Evolutionary conservation across 2,797 vertebrate genomes (phyloP), one percentile per base, ranked within the genome.

Genomic region (Nannoperca obscura): DNA sequence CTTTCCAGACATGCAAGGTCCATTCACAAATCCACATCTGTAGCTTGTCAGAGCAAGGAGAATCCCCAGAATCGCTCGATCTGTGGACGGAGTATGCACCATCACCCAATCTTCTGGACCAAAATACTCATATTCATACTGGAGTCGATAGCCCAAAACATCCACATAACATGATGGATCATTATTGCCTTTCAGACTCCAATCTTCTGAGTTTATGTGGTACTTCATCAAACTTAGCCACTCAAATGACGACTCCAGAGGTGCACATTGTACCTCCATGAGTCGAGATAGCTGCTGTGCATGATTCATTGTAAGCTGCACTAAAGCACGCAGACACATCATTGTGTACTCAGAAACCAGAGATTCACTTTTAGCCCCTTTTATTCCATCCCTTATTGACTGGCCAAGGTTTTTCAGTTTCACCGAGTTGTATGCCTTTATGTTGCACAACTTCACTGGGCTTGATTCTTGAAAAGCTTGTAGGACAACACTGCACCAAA

Each of bases 151-250:
- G 24, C 90, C 91, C 12, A 97, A 87, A 64, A 96, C 84, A n/a
- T 97, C 94, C 7, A 96, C 80, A 71, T 91, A 93, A 79, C 96
- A 96, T 34, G 70, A 24, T 71, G 72, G 13, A 13, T 74, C 58
- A 54, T 81, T 34, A 7, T 7, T 63, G 58, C 15, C 32, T 36
- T 63, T 76, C 38, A 67, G 20, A 76, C 7, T 76, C 14, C 32
- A 54, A 75, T 77, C 66, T 9, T 86, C 79, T 64, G 70, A 54
- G 34, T 81, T 88, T 14, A 96, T 53, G 36, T 81, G 87, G 85
- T 97, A 97, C 82, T 97, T 98, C 84, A 97, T 88, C 61, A 93
- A 88, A 76, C 94, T 93, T n/a, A 95, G 91, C 96, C 96, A 97
- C 76, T 96, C 93, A 83, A 98, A 98, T 71, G 96, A 96, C 0